Evolutionary conservation across 2,888 invertebrate species (phyloP).

Genomic region (Synergus laeviventris): DNA sequence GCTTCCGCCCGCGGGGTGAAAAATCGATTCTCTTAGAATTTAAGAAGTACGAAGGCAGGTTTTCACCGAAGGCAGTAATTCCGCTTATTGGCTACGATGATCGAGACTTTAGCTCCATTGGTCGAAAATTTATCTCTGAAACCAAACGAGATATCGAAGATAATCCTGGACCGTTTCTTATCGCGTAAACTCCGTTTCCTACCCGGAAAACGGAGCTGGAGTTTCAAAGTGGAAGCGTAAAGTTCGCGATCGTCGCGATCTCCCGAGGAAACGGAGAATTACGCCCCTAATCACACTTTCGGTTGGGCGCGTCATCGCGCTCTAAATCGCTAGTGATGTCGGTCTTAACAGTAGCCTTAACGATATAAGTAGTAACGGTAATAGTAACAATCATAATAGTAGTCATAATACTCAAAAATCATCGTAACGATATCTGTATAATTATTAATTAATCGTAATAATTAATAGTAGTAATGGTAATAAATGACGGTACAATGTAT

Average conservation of each 20-base stretch:
- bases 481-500: conserved; percentile 58
- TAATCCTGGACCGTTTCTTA: not conserved
- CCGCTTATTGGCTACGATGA: conserved; percentile 5
- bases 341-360: conserved; percentile 67
- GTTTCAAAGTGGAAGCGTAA: conserved; percentile 39
- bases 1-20: conserved; percentile 24
- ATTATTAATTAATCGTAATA: conserved; percentile 54
- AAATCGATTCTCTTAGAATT: conserved; percentile 32
- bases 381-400: conserved; percentile 60
- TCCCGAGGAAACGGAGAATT: conserved; percentile 57
- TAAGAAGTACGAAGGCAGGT: conserved; percentile 33
- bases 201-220: conserved; percentile 29
- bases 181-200: not conserved
- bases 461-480: conserved; percentile 56
- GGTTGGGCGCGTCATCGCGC: conserved; percentile 50
- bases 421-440: conserved; percentile 54
- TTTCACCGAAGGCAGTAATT: conserved; percentile 23
- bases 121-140: conserved; percentile 5
- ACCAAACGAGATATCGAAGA: not conserved
- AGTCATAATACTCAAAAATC: conserved; percentile 58
- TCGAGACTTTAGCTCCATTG: conserved; percentile 9
- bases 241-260: conserved; percentile 48
- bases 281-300: conserved; percentile 48
- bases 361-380: conserved; percentile 66
- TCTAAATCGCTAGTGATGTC: conserved; percentile 60